phyloP scores from a whole-genome alignment of 2,888 invertebrate species.

The Ypsolopha scabrella region DNA sequence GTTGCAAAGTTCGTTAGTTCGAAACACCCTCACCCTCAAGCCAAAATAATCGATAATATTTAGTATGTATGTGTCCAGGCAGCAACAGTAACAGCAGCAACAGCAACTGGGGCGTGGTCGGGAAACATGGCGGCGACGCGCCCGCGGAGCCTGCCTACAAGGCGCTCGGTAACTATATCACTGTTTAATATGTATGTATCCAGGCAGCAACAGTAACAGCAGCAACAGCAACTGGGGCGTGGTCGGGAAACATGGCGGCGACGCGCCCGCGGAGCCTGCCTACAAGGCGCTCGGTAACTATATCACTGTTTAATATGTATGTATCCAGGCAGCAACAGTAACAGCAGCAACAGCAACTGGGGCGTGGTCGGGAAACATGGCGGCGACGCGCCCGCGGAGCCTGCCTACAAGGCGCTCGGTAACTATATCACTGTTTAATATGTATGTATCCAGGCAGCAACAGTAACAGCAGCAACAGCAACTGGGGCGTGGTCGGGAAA shows the following conservation, averaged over 20 bases:
- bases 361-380: constrained; percentile 21
- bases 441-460: constrained; percentile 35
- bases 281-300: constrained; percentile 45
- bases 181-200: not conserved
- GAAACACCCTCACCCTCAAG: too few species aligned
- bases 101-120: constrained; percentile 41
- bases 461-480: constrained; percentile 52
- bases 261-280: constrained; percentile 29
- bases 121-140: constrained; percentile 19
- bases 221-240: constrained; percentile 50
- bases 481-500: constrained; percentile 32
- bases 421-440: constrained; percentile 4
- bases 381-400: constrained; percentile 26
- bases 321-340: constrained; percentile 47
- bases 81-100: constrained; percentile 54
- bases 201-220: constrained; percentile 55
- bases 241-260: constrained; percentile 18
- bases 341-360: constrained; percentile 53
- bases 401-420: constrained; percentile 49
- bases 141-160: constrained; percentile 40
- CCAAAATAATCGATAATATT: too few species aligned
- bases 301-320: not conserved
- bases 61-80: constrained; percentile 21
- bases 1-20: too few species aligned
- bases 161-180: constrained; percentile 31